A percentile compares a stretch with the other conserved stretches of the same genome.
Evolutionary conservation across 2,888 invertebrate species (phyloP).

Genomic region (Cryptops parisi): DNA sequence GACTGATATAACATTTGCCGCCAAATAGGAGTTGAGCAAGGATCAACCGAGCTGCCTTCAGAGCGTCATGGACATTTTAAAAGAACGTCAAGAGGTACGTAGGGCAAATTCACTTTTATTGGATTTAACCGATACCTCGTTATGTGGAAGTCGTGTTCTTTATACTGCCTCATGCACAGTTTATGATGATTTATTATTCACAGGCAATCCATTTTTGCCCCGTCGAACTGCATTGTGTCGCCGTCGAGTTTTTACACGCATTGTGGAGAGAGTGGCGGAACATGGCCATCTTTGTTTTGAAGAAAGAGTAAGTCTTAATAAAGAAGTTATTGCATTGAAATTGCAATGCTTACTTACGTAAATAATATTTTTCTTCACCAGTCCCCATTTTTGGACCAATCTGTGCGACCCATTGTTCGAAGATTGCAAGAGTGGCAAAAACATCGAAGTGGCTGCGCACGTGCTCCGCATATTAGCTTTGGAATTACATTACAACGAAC

Average conservation of each 20-base stretch:
- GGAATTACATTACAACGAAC: conserved; percentile 8
- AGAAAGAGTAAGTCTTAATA: conserved; percentile 6
- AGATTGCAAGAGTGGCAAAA: conserved; percentile 4
- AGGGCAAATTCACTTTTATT: too few relatives aligned
- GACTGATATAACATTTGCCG: neutral
- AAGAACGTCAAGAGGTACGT: conserved; percentile 10
- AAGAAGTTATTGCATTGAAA: neutral
- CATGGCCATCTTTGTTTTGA: conserved; percentile 8
- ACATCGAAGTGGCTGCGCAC: conserved; percentile 3
- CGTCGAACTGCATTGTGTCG: conserved; percentile 3
- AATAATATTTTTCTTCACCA: neutral
- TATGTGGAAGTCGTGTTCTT: neutral
- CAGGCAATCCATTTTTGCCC: conserved; percentile 11
- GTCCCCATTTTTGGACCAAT: conserved; percentile 9
- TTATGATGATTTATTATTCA: neutral
- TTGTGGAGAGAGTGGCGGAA: conserved; percentile 12
- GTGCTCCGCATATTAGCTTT: conserved; percentile 6
- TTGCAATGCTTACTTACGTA: too few relatives aligned
- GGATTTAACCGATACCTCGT: neutral
- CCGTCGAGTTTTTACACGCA: conserved; percentile 11
- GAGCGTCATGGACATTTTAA: conserved; percentile 9
- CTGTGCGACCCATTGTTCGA: conserved; percentile 13
- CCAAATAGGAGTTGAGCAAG: conserved; percentile 4
- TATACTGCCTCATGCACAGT: neutral
- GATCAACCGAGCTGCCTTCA: conserved; percentile 12